These are phyloP conservation scores for Zalophus californianus DNA, from an alignment of 2,797 vertebrate species.

Conservation along the genomic window DNA sequence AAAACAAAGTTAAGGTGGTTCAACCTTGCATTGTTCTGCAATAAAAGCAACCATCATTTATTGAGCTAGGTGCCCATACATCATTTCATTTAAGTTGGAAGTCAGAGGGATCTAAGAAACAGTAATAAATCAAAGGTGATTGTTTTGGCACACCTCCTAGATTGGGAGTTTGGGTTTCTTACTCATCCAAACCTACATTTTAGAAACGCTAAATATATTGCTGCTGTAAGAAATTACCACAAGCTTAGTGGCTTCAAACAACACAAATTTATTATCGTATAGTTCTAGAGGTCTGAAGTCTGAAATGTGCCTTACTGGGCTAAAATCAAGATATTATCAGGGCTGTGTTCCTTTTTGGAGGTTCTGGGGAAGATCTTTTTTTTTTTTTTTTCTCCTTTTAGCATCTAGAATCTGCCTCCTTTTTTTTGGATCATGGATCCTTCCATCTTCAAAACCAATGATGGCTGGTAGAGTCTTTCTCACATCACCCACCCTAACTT, in stretches of 20 bases:
- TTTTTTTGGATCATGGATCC: not conserved
- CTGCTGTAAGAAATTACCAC: not conserved
- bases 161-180: not conserved
- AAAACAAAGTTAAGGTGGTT: not conserved
- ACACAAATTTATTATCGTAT: not conserved
- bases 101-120: not conserved
- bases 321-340: not conserved
- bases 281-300: not conserved
- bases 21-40: not conserved
- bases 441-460: not conserved
- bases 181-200: not conserved
- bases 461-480: not conserved
- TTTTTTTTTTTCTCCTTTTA: not conserved
- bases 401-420: not conserved
- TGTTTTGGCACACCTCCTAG: not conserved
- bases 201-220: not conserved
- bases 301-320: not conserved
- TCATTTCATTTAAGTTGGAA: conserved; percentile 11
- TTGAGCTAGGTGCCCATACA: not conserved
- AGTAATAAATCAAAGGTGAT: not conserved
- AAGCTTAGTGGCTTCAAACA: not conserved
- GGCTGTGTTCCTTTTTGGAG: not conserved
- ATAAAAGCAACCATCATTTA: not conserved
- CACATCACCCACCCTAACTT: not conserved
- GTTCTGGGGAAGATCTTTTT: not conserved